These are phyloP conservation scores for Eucera pruinosa DNA, from an alignment of 2,888 invertebrate genomes.

Conservation along the genomic window DNA sequence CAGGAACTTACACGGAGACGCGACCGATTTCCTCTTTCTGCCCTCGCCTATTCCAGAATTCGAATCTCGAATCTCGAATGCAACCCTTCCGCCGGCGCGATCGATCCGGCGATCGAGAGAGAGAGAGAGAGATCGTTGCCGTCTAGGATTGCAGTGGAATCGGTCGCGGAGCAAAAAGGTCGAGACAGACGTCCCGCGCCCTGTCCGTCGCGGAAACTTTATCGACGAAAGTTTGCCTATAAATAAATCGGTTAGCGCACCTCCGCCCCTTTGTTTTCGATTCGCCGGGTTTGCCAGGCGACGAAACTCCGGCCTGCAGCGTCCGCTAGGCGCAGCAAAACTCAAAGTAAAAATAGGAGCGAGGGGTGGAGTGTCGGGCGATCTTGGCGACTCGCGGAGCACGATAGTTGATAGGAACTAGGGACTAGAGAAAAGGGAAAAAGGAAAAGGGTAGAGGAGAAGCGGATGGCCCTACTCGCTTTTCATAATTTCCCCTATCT, in stretches of 20 bases:
- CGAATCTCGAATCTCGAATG: too few species aligned
- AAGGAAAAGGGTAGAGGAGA: not conserved
- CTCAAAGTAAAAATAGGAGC: not conserved
- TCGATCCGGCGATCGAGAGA: too few species aligned
- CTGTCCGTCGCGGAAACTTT: constrained; percentile 36
- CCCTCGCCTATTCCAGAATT: too few species aligned
- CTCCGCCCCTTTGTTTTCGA: constrained; percentile 48
- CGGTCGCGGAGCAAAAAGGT: constrained; percentile 30
- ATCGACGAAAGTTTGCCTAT: constrained; percentile 45
- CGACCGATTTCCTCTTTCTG: too few species aligned
- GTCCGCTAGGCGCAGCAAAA: not conserved
- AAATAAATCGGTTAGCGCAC: constrained; percentile 45
- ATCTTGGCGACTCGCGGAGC: too few species aligned
- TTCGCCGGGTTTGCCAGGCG: not conserved
- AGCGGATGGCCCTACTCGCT: not conserved
- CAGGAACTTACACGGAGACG: too few species aligned
- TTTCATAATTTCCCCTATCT: constrained; percentile 13
- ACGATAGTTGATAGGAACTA: not conserved
- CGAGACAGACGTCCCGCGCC: constrained; percentile 19
- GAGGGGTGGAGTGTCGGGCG: too few species aligned
- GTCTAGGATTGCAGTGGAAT: too few species aligned
- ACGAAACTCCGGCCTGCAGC: constrained; percentile 10
- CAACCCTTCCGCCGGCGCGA: too few species aligned
- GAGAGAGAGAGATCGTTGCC: too few species aligned
- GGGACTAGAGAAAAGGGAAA: too few species aligned